Evolutionary conservation across 2,113 vertebrate genomes (phyloP).

Genomic region (Istiophorus platypterus): DNA sequence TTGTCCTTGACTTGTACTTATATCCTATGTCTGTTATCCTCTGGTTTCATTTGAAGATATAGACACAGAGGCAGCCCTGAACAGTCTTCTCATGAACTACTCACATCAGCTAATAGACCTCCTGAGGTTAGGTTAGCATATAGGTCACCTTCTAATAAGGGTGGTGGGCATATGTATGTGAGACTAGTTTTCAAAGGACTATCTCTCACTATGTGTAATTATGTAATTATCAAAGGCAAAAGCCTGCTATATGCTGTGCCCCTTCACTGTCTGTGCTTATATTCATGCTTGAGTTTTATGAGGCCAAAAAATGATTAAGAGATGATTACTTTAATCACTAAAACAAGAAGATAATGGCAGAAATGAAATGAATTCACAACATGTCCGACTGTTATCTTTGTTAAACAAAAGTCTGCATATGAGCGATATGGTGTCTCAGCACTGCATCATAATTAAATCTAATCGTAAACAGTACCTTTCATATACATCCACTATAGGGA

Average conservation of each 20-base stretch:
- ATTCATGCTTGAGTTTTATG: background rate
- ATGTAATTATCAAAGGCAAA: slow-evolving; percentile 16
- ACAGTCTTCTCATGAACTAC: slow-evolving; percentile 1
- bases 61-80: background rate
- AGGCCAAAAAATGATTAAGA: slow-evolving; percentile 14
- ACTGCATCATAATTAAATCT: slow-evolving; percentile 37
- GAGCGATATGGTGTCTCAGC: slow-evolving; percentile 1
- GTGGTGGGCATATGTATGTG: background rate
- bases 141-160: slow-evolving; percentile 2
- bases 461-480: background rate
- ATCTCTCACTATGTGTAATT: background rate
- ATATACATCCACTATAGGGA: background rate
- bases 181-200: background rate
- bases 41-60: background rate
- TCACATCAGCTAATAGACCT: background rate
- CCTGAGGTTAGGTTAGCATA: background rate
- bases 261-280: background rate
- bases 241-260: background rate
- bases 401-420: slow-evolving; percentile 13
- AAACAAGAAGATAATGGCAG: slow-evolving; percentile 1
- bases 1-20: too few relatives aligned
- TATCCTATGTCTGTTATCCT: background rate
- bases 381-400: background rate
- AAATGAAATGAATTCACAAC: slow-evolving; percentile 2
- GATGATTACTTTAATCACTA: slow-evolving; percentile 18